These are phyloP conservation scores for Bradysia coprophila DNA, from an alignment of 1,140 invertebrate species.

Conservation along the genomic window DNA sequence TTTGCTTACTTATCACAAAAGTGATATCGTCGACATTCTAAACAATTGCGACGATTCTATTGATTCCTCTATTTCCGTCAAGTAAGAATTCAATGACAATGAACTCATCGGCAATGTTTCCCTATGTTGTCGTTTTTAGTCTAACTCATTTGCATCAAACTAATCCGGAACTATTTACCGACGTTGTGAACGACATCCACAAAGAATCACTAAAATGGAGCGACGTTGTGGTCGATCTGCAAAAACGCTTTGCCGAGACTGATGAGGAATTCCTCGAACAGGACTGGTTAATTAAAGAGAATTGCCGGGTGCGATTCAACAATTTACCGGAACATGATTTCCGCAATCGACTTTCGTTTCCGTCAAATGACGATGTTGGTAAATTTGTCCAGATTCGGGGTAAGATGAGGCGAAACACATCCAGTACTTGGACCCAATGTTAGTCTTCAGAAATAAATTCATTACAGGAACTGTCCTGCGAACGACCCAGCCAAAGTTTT, in stretches of 20 bases:
- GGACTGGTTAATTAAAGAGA: conserved; percentile 30
- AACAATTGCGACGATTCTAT: no score
- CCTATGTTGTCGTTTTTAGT: no score
- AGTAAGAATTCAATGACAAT: no score
- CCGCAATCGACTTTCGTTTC: conserved; percentile 35
- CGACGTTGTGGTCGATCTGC: conserved; percentile 34
- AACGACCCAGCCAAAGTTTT: conserved; percentile 51
- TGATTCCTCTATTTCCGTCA: no score
- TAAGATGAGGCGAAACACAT: conserved; percentile 17
- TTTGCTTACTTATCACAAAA: no score
- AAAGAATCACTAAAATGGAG: conserved; percentile 39
- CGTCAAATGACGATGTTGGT: conserved; percentile 42
- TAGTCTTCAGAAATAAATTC: conserved; percentile 1
- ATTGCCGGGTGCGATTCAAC: conserved; percentile 42
- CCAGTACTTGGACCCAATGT: conserved; percentile 25
- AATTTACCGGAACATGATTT: conserved; percentile 36
- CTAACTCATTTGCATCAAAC: conserved; percentile 41
- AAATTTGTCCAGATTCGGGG: conserved; percentile 42
- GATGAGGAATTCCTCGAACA: conserved; percentile 12
- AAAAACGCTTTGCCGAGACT: conserved; percentile 31
- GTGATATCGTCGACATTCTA: no score
- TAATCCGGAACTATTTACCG: conserved; percentile 31
- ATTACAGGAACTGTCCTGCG: conserved; percentile 52
- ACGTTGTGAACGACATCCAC: conserved; percentile 32
- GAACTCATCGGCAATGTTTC: no score